phyloP scores from a whole-genome alignment of 2,113 vertebrate genomes.

The Microcebus jonahi region DNA sequence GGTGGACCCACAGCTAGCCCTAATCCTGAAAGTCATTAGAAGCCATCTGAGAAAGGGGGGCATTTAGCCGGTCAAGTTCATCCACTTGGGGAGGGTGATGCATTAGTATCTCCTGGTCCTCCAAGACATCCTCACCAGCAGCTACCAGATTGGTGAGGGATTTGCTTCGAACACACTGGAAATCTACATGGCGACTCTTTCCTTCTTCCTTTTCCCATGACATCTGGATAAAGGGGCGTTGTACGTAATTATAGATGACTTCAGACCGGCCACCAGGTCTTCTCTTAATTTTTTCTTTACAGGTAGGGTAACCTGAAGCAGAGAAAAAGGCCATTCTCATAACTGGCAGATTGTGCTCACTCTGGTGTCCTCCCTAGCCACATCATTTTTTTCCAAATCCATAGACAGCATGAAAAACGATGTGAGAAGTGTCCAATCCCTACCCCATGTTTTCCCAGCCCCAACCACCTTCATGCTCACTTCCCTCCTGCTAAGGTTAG shows the following conservation, averaged over 20 bases:
- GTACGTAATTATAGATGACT: constrained; percentile 91
- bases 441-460: neutral
- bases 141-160: constrained; percentile 88
- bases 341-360: neutral
- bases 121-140: constrained; percentile 82
- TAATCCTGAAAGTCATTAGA: constrained; percentile 84
- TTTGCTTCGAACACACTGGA: constrained; percentile 90
- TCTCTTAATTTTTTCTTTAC: constrained; percentile 91
- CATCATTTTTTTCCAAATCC: neutral
- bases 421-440: neutral
- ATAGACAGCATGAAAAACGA: neutral
- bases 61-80: constrained; percentile 89
- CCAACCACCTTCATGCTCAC: neutral
- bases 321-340: neutral
- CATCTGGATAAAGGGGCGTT: constrained; percentile 90
- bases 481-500: neutral
- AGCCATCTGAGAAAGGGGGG: constrained; percentile 85
- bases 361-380: neutral
- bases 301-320: constrained; percentile 89
- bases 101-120: constrained; percentile 85
- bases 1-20: neutral
- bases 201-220: constrained; percentile 92
- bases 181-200: constrained; percentile 91
- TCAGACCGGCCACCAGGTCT: constrained; percentile 87
- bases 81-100: constrained; percentile 89